Base-by-base conservation (phyloP, 2,888 invertebrate species). In the Macrosiphum euphorbiae region DNA sequence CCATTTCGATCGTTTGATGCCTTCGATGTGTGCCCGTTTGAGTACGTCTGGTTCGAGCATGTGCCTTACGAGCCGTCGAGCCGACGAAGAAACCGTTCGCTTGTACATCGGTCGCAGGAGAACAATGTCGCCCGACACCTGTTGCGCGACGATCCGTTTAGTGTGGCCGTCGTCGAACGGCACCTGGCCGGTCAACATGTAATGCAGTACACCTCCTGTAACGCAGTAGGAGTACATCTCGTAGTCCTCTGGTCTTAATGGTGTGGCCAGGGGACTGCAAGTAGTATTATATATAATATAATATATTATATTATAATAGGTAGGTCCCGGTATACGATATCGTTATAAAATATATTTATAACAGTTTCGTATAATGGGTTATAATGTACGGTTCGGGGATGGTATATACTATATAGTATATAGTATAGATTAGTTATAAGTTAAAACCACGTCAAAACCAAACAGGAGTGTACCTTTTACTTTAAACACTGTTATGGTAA, bases 11-110 rank as follows among this genome's bases (percentile, higher is more conserved):
- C 47, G 91, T 55, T 88, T 91, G 88, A 94, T 55, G 47, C 41
- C 84, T 0, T 35, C 20, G 26, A 94, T 55, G 7, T 58, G 86
- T 7, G 84, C 92, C 78, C 94, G 94, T 35, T 55, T 88, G 20
- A 89, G 91, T 1, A 94, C 58, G 92, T 94, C 94, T 13, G 94
- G 94, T 67, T 94, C 92, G 44, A 94, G 92, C 84, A 94, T 91
- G 24, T 41, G 52, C 44, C 35, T 85, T 5, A 94, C n/a, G 35
- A 94, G 90, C 20, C 47, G 55, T 44, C 52, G 58, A 7, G 90
- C 94, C 24, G 50, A 1, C 10, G 24, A 67, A 24, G 90, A 90
- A 5, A 61, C 58, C 28, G 61, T 86, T 7, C 24, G 61, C 41
- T 10, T n/a, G 87, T 90, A 35, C 47, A 1, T 28, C 28, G 90